Conservation (phyloP, 2,797 vertebrate genomes). For the Aphelocoma californica region DNA sequence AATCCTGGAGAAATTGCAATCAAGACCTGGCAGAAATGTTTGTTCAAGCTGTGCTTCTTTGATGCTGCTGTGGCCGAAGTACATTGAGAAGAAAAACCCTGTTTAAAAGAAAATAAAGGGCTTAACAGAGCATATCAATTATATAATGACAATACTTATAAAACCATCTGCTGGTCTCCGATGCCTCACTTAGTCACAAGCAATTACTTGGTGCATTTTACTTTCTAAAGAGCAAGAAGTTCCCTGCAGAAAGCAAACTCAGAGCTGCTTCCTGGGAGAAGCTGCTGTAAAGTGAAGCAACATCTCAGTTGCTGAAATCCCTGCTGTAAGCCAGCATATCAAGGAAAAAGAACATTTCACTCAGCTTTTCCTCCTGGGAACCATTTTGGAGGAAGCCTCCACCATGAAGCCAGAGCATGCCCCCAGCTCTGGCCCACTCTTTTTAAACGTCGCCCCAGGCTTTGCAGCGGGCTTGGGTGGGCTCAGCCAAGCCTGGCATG, state of each 20-base stretch:
- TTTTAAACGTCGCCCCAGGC: background rate
- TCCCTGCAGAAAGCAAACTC: background rate
- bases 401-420: fast-evolving
- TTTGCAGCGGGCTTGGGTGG: background rate
- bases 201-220: background rate
- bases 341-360: fast-evolving
- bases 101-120: conserved; percentile 4
- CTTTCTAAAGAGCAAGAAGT: background rate
- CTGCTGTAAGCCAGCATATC: background rate
- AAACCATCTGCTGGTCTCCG: background rate
- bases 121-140: background rate
- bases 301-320: background rate
- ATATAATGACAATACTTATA: background rate
- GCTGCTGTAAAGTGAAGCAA: background rate
- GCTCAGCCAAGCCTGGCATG: background rate
- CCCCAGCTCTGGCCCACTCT: background rate
- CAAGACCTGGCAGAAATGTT: background rate
- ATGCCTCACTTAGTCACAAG: background rate
- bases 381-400: background rate
- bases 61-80: background rate
- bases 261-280: background rate
- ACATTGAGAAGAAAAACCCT: background rate
- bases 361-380: background rate
- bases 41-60: background rate
- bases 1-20: background rate